Base-by-base conservation (phyloP, 2,888 invertebrate species). In the Nymphalis c-album region DNA sequence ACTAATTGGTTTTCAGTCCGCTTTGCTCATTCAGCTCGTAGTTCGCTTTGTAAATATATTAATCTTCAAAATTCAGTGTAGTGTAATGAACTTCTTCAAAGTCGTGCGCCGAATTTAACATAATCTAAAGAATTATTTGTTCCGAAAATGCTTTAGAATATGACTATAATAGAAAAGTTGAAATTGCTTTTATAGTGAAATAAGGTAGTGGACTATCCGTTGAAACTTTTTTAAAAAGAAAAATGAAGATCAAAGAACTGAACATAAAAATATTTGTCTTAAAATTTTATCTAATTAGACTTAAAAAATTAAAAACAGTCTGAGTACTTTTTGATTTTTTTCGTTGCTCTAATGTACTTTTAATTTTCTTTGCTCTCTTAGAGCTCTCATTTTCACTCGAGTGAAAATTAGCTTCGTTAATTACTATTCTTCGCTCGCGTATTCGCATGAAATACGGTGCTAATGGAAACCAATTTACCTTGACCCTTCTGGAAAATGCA, bases 371-470 rank as follows among this genome's bases (percentile, higher is more conserved):
- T 40, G 2, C 2, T 35, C n/a, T 5, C 8, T 17, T 7, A 16
- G 16, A 3, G 7, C 10, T 7, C 5, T n/a, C n/a, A 40, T 40
- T 57, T 35, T 40, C n/a, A 40, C 17, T 55, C 26, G 26, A 57
- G 57, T 13, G 57, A 57, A 48, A 57, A 57, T 57, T 57, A 18
- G 57, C 35, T 57, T 26, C 26, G 35, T 40, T 57, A 57, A 57
- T 57, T 57, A 57, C 18, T 18, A 57, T 35, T 10, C 57, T 18
- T 40, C 48, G 48, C n/a, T 48, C 10, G 26, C 53, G 22, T 53
- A 10, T 53, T 22, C 53, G 35, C 57, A 40, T 57, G 55, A 57
- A 57, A 35, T 57, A 57, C 57, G n/a, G 40, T 13, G n/a, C 57
- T 40, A 13, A 40, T 40, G 40, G 18, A 57, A 40, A n/a, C 35